These are phyloP conservation scores for Cyclura pinguis DNA, from an alignment of 2,797 vertebrate genomes.

Conservation along the genomic window DNA sequence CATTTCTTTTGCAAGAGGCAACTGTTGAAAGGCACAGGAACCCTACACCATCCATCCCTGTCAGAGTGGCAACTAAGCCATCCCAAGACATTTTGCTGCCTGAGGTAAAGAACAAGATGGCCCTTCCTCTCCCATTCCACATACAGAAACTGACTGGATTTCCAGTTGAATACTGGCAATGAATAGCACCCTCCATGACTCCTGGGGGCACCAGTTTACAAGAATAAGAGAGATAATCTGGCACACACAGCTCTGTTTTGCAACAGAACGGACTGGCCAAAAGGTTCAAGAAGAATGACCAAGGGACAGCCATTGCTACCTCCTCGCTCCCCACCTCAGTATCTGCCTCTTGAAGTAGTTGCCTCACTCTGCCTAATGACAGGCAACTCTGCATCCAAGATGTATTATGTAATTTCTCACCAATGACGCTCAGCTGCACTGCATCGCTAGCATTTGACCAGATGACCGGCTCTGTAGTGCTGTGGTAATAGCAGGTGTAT, in stretches of 20 bases:
- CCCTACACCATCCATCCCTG: too few species aligned
- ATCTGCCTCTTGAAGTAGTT: not conserved
- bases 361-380: not conserved
- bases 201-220: too few species aligned
- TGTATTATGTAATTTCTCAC: not conserved
- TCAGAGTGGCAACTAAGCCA: too few species aligned
- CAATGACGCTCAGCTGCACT: slow-evolving; percentile 8
- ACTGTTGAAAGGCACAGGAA: too few species aligned
- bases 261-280: not conserved
- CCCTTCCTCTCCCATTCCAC: too few species aligned
- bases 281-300: not conserved
- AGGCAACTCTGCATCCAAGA: too few species aligned
- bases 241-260: not conserved
- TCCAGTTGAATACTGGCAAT: too few species aligned
- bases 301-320: not conserved
- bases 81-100: too few species aligned
- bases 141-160: too few species aligned
- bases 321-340: not conserved
- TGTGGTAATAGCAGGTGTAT: slow-evolving; percentile 45
- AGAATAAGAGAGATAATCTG: not conserved
- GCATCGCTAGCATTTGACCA: not conserved
- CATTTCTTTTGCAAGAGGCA: too few species aligned
- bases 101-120: too few species aligned
- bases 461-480: not conserved
- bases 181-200: too few species aligned